Base-by-base conservation (phyloP, 2,888 invertebrate species). In the Lissocephala sabroskyi region DNA sequence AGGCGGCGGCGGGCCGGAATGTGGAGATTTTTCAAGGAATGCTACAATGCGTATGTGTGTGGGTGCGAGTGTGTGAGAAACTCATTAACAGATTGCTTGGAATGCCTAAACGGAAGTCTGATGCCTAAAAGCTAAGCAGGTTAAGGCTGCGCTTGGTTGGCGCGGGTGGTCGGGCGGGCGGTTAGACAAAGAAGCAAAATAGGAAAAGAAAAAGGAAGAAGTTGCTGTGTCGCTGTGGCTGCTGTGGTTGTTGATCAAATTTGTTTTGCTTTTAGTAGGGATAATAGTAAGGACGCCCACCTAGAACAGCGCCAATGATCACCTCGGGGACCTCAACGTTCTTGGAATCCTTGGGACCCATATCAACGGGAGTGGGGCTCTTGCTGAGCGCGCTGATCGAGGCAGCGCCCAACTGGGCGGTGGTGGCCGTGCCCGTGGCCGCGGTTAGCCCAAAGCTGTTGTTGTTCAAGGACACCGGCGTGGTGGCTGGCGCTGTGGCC, bases 231-330 rank as follows among this genome's bases (percentile, higher is more conserved):
- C 55, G 14, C 33, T 30, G 16, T 46, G 26, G 39, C 40, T 41
- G 3, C 10, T 39, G 17, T 49, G 13, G 13, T 32, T 32, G 4
- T n/a, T n/a, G n/a, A n/a, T n/a, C n/a, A n/a, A n/a, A n/a, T 5
- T 3, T 23, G 23, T 23, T 23, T 53, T n/a, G 36, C 44, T 37
- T 36, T 45, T 83, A 84, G 73, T 83, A 83, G 62, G 75, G 81
- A 74, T 83, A 84, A 79, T 82, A 83, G 75, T 78, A 83, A 40
- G 59, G 68, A 67, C 68, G 83, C 87, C 87, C 85, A 88, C 96
- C 98, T 85, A 98, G 89, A 82, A 98, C 96, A 83, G 97, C 97
- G 82, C 97, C 98, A 84, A 98, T 96, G 86, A 97, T 96, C 86
- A 93, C 91, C 89, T 96, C 95, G 53, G 96, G 92, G 85, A 98